Evolutionary conservation across 2,113 vertebrate species (phyloP), one percentile per base, ranked within the genome.

Genomic region (Misgurnus mizolepis): DNA sequence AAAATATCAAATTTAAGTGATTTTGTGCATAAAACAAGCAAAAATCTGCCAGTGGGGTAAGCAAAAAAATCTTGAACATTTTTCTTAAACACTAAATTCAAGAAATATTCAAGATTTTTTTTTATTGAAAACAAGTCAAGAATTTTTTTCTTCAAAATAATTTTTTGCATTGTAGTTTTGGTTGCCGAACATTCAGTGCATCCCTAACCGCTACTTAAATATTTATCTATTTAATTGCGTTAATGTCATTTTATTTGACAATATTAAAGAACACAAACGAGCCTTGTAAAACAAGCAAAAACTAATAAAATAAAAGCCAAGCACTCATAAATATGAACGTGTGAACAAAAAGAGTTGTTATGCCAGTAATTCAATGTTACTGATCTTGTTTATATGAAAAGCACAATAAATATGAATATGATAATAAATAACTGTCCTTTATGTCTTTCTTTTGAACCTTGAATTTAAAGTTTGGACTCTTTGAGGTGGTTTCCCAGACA

Each of bases 151-250:
- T 22, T 22, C 22, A 22, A 22, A 22, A 22, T 22, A 22, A 22
- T 22, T 34, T 34, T 34, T 34, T 34, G 27, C 27, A 34, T 2
- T 34, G 27, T 34, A 34, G 27, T 34, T 34, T 34, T 34, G 27
- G 27, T 34, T 34, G 27, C 27, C 27, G 27, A 34, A 34, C 27
- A 34, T 34, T 34, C 27, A 34, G 27, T 3, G 27, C 27, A 34
- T 34, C 27, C 27, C 27, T 34, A 34, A 34, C 27, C 27, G 27
- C 27, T 74, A 22, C 7, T 62, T 81, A 45, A 10, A 70, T 79
- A 72, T 71, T 76, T 62, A 65, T 80, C 17, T 80, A 60, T 85
- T 82, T 39, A 85, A 79, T 22, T 53, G 15, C 43, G 40, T 66
- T 47, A 60, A 62, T 22, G 6, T 34, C 15, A 69, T 58, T 62